Percentiles rank a stretch among this genome's conserved stretches.
Evolutionary conservation across 2,113 vertebrate genomes (phyloP).

Genomic region (Heptranchias perlo): DNA sequence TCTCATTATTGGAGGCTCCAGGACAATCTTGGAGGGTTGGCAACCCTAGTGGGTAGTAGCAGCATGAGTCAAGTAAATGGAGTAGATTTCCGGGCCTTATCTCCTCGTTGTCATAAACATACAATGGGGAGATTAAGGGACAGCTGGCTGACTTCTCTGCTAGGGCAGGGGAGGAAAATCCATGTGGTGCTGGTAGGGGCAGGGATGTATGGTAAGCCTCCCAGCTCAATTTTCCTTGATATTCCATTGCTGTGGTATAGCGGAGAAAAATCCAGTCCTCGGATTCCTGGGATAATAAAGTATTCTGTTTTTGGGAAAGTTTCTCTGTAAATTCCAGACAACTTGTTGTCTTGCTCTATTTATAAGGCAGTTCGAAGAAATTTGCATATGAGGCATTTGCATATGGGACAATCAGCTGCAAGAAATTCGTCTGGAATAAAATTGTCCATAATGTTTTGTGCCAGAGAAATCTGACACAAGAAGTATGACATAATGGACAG

Average conservation of each 20-base stretch:
- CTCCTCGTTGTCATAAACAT: neutral
- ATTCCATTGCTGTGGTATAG: neutral
- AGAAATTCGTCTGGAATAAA: too few relatives aligned
- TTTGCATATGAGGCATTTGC: too few relatives aligned
- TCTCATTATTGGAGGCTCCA: neutral
- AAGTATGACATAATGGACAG: neutral
- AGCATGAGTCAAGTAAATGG: neutral
- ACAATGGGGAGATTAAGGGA: neutral
- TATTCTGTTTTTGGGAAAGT: too few relatives aligned
- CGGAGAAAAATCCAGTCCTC: neutral
- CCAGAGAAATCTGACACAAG: neutral
- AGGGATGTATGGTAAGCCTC: neutral
- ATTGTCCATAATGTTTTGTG: neutral
- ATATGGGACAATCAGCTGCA: too few relatives aligned
- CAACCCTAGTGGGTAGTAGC: neutral
- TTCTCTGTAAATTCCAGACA: too few relatives aligned
- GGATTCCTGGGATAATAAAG: neutral
- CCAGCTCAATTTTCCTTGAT: neutral
- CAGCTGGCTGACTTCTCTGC: neutral
- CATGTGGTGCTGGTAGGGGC: neutral
- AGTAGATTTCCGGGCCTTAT: neutral
- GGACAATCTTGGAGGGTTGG: too few relatives aligned
- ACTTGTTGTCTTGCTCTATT: too few relatives aligned
- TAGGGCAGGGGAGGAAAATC: neutral
- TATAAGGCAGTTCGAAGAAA: too few relatives aligned